Base-by-base conservation (phyloP, 1,140 invertebrate genomes). In the Ceratina calcarata region DNA sequence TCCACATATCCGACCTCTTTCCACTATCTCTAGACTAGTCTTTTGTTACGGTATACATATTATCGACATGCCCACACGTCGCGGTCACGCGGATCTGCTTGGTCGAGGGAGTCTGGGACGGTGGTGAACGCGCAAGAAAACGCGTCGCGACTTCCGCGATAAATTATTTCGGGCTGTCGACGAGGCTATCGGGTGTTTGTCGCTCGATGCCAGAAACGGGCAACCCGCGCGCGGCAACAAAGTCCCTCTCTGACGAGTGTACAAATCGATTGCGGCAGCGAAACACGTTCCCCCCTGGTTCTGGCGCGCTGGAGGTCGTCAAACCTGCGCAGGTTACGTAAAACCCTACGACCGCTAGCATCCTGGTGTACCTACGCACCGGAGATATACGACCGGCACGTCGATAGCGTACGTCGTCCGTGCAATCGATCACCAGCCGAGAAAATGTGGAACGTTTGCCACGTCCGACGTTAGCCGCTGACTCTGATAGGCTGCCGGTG, bases 271-370 rank as follows among this genome's bases (percentile, higher is more conserved):
- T 76, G 80, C 71, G n/a, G 66, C 74, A 51, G 61, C 61, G 68
- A 53, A 78, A 77, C 65, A 61, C 62, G 74, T 71, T 78, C 66
- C 60, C 76, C 27, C 45, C 37, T 45, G 37, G 37, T 45, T 8
- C 37, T 10, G 37, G 67, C 45, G 55, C 24, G 55, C 55, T 69
- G 53, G 76, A 60, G 75, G 80, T 85, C 84, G 76, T 85, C 75
- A 82, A 85, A 83, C 80, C 70, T 79, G 76, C 76, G 57, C 60
- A 73, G 58, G 62, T 86, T 86, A 79, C 85, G 85, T 76, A 86
- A 86, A 82, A 77, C 64, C 57, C 45, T 57, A 45, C 20, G 70
- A 45, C 37, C 53, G 24, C 69, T 65, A n/a, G 27, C 58, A 70
- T 85, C 76, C 75, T 71, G 70, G 24, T 57, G 55, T 86, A 72